Conservation (phyloP, 1,140 invertebrate genomes). For the Oedothorax gibbosus region DNA sequence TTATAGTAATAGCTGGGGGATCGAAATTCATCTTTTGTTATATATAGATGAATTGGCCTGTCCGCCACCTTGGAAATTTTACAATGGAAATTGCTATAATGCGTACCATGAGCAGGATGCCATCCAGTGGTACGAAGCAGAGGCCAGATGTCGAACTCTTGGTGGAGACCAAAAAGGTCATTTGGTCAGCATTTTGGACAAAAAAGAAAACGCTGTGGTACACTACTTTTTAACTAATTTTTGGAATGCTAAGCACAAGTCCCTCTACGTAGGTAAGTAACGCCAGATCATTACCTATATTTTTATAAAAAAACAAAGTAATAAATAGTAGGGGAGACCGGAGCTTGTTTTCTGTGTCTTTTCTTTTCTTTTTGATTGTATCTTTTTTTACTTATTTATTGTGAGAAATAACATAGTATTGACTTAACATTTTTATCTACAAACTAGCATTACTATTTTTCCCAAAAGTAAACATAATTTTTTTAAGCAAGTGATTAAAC, state of each 20-base stretch:
- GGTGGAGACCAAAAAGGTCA: constrained; percentile 63
- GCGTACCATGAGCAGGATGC: constrained; percentile 62
- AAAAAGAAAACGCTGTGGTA: constrained; percentile 64
- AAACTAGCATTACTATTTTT: no score
- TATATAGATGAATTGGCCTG: constrained; percentile 48
- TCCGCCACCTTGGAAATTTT: constrained; percentile 63
- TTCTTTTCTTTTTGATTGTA: not conserved
- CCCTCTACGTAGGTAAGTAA: constrained; percentile 64
- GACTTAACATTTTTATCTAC: not conserved
- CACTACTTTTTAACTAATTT: constrained; percentile 64
- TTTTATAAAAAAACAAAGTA: not conserved
- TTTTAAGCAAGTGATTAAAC: no score
- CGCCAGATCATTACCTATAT: not conserved
- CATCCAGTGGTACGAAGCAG: constrained; percentile 65
- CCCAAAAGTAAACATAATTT: no score
- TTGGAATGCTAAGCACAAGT: constrained; percentile 63
- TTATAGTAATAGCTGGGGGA: no score
- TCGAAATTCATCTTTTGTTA: no score
- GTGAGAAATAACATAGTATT: not conserved
- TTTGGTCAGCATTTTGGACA: constrained; percentile 64
- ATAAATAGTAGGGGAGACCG: not conserved
- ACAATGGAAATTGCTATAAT: constrained; percentile 64
- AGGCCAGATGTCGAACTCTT: constrained; percentile 60
- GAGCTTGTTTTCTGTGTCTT: no score
- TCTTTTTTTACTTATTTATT: not conserved